Evolutionary conservation across 2,113 vertebrate species (phyloP), one percentile per base, ranked within the genome.

Genomic region (Trinectes maculatus): DNA sequence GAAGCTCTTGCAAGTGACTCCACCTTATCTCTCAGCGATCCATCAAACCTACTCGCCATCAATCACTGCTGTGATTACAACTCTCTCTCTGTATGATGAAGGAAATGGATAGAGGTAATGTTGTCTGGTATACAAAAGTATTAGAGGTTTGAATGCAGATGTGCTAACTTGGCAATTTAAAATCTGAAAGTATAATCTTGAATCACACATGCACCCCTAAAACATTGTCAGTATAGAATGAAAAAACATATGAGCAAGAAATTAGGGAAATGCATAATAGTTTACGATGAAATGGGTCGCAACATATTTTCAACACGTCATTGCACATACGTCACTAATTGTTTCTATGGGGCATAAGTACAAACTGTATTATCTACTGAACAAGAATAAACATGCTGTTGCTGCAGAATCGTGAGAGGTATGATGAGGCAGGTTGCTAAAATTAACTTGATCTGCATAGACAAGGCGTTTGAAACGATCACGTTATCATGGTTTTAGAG

Each of bases 11-110:
- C 42, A 65, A 29, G 44, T 9, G 37, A 66, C 24, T 70, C 59
- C 19, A 8, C 6, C 21, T 39, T 37, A 55, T 59, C 46, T 36
- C 26, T 53, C 47, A 55, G 11, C 19, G 40, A 60, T 77, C 64
- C 47, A 77, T 48, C 52, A 71, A 39, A 39, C 29, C n/a, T 29
- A 19, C 26, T 8, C 34, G 26, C 62, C 54, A 76, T 79, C 75
- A 76, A 54, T 66, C 67, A 4, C 39, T 24, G 8, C 18, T 51
- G 44, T 53, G 36, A 67, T 66, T 49, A 34, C 33, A 31, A 62
- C 65, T 63, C 12, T 25, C 61, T 54, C 36, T 43, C 33, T 29
- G n/a, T 16, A 57, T 11, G n/a, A 9, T 22, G 16, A 75, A 21
- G 71, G 39, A 65, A 62, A 37, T 4, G 11, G 4, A 39, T 8